Evolutionary conservation across 2,888 invertebrate genomes (phyloP).

Genomic region (Octodonta nipae): DNA sequence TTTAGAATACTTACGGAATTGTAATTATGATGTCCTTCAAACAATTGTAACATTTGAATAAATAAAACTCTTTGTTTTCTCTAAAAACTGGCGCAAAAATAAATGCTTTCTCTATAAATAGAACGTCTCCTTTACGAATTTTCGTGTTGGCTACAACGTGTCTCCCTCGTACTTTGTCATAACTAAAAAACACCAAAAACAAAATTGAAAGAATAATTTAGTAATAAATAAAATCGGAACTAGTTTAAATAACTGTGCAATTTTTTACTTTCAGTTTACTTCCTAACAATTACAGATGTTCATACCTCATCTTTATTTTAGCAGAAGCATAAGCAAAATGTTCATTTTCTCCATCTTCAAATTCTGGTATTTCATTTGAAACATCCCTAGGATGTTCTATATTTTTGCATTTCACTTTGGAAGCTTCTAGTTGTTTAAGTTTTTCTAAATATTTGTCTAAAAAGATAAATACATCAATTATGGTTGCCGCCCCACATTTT

Average conservation of each 20-base stretch:
- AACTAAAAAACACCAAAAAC: slow-evolving; percentile 37
- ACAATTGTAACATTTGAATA: slow-evolving; percentile 59
- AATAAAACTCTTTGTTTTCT: slow-evolving; percentile 37
- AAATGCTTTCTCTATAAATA: slow-evolving; percentile 71
- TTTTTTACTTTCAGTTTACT: slow-evolving; percentile 3
- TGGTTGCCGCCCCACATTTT: background rate
- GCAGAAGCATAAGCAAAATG: slow-evolving; percentile 43
- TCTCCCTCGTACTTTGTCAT: slow-evolving; percentile 46
- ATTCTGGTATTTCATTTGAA: slow-evolving; percentile 32
- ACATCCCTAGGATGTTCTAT: slow-evolving; percentile 17
- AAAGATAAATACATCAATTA: slow-evolving; percentile 7
- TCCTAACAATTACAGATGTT: slow-evolving; percentile 2
- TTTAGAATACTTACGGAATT: slow-evolving; percentile 45
- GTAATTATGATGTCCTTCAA: slow-evolving; percentile 44
- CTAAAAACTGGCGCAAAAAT: slow-evolving; percentile 57
- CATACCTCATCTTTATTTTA: slow-evolving; percentile 37
- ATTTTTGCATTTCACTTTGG: slow-evolving; percentile 17
- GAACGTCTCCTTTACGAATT: slow-evolving; percentile 51
- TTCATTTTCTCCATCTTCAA: slow-evolving; percentile 38
- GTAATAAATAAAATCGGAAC: background rate
- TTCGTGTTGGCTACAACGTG: slow-evolving; percentile 48
- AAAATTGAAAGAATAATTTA: no score
- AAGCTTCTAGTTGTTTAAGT: slow-evolving; percentile 24
- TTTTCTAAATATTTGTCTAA: slow-evolving; percentile 24
- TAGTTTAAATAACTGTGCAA: background rate